Evolutionary conservation across 2,797 vertebrate species (phyloP), one percentile per base, ranked within the genome.

Genomic region (Cuniculus paca): DNA sequence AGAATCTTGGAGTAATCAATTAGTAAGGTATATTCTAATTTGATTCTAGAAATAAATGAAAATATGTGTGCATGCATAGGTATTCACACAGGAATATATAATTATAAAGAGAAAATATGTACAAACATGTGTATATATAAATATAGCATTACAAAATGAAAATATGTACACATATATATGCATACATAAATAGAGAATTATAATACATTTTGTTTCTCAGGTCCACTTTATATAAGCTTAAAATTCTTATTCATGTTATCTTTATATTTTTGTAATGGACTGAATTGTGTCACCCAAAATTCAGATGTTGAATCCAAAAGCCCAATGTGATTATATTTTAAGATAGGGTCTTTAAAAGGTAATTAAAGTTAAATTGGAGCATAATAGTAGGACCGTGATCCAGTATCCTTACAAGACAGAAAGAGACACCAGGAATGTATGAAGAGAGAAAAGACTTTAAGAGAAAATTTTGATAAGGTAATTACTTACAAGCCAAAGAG

Each of bases 11-110:
- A 79, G 7, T 56, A 34, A 74, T 61, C 4, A 68, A 26, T 79
- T 78, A 81, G 45, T 42, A 56, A 89, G 52, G 22, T 52, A 88
- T 94, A 82, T 88, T 95, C 9, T 79, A 90, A 80, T 20, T 82
- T 96, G 34, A 63, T 54, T 50, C 26, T 1, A 79, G 45, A 50
- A 80, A 58, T 60, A 60, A 78, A 42, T 80, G 24, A 63, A 90
- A 81, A 42, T 45, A 74, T 45, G 5, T 45, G 28, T 74, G 6
- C 52, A 68, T 5, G 1, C 4, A 52, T 2, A 48, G 3, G 48
- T 11, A 61, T 0, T 36, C 31, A 75, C 26, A 75, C 5, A 72
- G 28, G 26, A 74, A 28, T 45, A 74, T 26, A 74, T 39, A 42
- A 28, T 17, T 48, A 28, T 7, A 74, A 54, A 80, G 42, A 58